These are phyloP conservation scores for Melikaiella ostensackeni DNA, from an alignment of 2,888 invertebrate genomes.

Conservation along the genomic window DNA sequence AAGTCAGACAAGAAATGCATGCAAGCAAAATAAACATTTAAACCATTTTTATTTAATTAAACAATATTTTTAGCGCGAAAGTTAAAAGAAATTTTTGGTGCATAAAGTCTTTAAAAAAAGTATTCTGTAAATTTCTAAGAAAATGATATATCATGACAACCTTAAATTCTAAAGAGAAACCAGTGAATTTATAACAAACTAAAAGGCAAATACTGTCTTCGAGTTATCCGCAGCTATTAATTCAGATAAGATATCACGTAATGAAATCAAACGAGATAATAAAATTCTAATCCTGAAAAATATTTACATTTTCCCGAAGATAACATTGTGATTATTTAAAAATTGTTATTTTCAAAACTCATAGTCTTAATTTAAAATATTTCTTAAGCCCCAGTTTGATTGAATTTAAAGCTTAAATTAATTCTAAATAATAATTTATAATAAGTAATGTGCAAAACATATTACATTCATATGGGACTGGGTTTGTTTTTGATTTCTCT, in stretches of 20 bases:
- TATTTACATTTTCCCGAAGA: not conserved
- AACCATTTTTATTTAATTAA: no score
- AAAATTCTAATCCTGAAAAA: not conserved
- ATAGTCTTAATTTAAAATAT: no score
- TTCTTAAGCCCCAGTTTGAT: no score
- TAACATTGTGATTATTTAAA: not conserved
- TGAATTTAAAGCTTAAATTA: no score
- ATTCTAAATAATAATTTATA: no score
- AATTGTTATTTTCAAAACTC: no score
- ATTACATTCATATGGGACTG: not conserved
- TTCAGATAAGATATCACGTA: not conserved
- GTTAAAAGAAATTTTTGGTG: not conserved
- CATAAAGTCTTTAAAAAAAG: not conserved
- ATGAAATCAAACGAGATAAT: not conserved
- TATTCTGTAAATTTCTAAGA: no score
- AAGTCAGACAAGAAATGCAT: no score
- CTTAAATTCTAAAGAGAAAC: no score
- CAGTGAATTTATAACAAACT: no score
- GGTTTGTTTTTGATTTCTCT: conserved; percentile 24
- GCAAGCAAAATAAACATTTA: no score
- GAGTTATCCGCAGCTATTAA: not conserved
- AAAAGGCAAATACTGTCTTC: not conserved
- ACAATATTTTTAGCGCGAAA: not conserved
- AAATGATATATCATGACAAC: no score
- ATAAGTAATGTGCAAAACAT: not conserved